Percentiles rank a stretch among this genome's conserved stretches.
phyloP scores from a whole-genome alignment of 2,888 invertebrate species.

The Xanthorhoe designata region DNA sequence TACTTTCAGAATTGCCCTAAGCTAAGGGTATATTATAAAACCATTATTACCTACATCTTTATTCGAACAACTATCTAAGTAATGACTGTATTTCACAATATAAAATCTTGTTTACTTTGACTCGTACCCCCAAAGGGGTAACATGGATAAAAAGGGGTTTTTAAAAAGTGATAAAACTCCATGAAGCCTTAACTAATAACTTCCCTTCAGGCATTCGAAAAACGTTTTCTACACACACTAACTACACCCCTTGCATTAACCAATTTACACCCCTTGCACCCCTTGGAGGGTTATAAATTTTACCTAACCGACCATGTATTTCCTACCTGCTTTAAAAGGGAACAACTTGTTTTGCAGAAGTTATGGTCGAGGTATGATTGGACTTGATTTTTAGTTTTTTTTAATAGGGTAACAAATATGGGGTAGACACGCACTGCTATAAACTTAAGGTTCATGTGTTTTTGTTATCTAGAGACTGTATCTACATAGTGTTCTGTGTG shows the following conservation, averaged over 20 bases:
- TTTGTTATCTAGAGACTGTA: background rate
- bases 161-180: slow-evolving; percentile 31
- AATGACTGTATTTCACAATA: background rate
- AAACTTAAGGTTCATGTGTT: background rate
- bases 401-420: slow-evolving; percentile 17
- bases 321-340: slow-evolving; percentile 73
- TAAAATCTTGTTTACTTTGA: background rate
- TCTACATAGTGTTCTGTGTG: background rate
- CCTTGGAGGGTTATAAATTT: slow-evolving; percentile 57
- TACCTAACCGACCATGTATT: slow-evolving; percentile 76
- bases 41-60: no score
- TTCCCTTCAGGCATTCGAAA: slow-evolving; percentile 35
- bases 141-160: slow-evolving; percentile 12
- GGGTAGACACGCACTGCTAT: slow-evolving; percentile 10
- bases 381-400: slow-evolving; percentile 37
- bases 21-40: no score
- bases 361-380: slow-evolving; percentile 62
- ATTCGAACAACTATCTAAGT: no score
- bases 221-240: slow-evolving; percentile 34
- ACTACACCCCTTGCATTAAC: slow-evolving; percentile 53
- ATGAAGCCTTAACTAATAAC: slow-evolving; percentile 32
- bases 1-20: no score
- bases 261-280: slow-evolving; percentile 56
- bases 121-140: background rate
- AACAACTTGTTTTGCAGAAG: slow-evolving; percentile 52